Percentiles rank a stretch among this genome's conserved stretches.
These are phyloP conservation scores for Drymonia ruficornis DNA, from an alignment of 2,888 invertebrate species.

Conservation along the genomic window DNA sequence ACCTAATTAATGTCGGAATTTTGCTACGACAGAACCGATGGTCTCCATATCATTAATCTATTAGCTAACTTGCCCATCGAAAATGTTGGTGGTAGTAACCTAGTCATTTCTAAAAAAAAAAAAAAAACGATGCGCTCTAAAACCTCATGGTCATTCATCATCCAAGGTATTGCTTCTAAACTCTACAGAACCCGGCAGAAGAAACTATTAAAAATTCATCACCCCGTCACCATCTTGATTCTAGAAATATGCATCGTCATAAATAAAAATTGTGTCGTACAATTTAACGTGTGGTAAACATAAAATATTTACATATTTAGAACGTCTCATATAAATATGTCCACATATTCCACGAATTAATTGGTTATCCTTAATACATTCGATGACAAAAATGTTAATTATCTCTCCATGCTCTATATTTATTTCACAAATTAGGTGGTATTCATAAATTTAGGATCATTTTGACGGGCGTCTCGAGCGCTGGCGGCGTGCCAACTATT, in stretches of 20 bases:
- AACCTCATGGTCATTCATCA: too few species aligned
- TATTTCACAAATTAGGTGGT: slow-evolving; percentile 71
- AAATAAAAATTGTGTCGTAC: slow-evolving; percentile 26
- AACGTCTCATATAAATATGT: slow-evolving; percentile 37
- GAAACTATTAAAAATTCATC: not conserved
- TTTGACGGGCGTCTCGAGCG: slow-evolving; percentile 55
- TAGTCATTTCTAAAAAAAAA: too few species aligned
- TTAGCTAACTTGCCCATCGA: too few species aligned
- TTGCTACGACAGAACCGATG: not conserved
- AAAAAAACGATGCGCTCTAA: too few species aligned
- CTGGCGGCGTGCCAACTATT: slow-evolving; percentile 68
- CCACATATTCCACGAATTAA: slow-evolving; percentile 52
- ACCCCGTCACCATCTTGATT: not conserved
- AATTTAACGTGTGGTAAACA: slow-evolving; percentile 22
- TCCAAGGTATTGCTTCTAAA: not conserved
- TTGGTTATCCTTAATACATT: slow-evolving; percentile 63
- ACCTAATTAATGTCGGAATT: slow-evolving; percentile 43
- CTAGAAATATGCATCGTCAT: slow-evolving; percentile 10
- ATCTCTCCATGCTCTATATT: slow-evolving; percentile 57
- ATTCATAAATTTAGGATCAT: slow-evolving; percentile 70
- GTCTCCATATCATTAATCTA: not conserved
- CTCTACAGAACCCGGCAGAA: not conserved
- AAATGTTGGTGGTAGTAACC: too few species aligned
- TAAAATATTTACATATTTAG: slow-evolving; percentile 38
- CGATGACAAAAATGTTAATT: slow-evolving; percentile 77